Evolutionary conservation across 92 coral and sea anemone genomes (phyloP), one percentile per base, ranked within the genome.

Genomic region (Pocillopora grandis): DNA sequence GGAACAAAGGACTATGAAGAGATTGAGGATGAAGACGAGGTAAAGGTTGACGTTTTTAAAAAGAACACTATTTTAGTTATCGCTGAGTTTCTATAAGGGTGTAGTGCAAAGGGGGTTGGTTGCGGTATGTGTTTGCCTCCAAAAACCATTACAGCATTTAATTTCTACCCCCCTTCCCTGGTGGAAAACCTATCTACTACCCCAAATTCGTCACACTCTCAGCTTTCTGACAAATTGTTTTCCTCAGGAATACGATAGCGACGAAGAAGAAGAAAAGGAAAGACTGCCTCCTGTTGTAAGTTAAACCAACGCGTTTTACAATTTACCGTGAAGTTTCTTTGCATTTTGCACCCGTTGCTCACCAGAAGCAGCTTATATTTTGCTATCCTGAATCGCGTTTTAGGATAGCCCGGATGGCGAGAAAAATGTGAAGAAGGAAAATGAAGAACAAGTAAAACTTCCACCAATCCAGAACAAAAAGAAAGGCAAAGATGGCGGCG

Each of bases 381-480:
- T 31, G 18, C 66, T 20, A 27, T 70, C 31, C 7, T 35, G 19
- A 55, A 70, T 70, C 5, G 37, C 12, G 36, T 77, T 68, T 19
- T 21, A 93, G 94, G 89, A 76, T 33, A 89, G 94, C 35, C 95
- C 98, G 35, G 74, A 84, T 23, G 72, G 62, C 80, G 86, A 82
- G 72, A 77, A 64, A 14, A 66, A 60, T 33, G 86, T 65, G 12
- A 84, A 78, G 52, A 60, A 76, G 67, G 79, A 90, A 48, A 84
- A 90, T 52, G 91, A 90, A 23, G 98, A 93, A 67, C 85, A 89
- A 14, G 82, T 95, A 21, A 95, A 89, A 75, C 78, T 95, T 23
- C 98, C 98, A 10, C 98, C 98, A 11, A 93, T 95, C 68, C 88
- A 95, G 37, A 92, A 90, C 64, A 85, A 73, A 58, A 72, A 81